Evolutionary conservation across 2,888 invertebrate species (phyloP).

Genomic region (Drosophila recens): DNA sequence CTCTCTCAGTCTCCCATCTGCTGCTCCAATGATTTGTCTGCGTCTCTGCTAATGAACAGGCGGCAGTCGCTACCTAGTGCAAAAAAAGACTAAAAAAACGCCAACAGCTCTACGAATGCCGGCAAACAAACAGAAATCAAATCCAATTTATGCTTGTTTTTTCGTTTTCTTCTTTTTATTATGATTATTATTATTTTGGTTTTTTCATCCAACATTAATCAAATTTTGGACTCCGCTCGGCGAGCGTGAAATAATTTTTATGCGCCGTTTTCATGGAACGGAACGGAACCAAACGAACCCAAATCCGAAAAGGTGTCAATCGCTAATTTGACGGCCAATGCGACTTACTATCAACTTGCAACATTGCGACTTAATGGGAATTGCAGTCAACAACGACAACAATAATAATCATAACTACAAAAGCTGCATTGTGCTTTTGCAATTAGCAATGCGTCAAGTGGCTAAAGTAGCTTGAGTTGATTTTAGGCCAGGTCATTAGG

Average conservation of each 20-base stretch:
- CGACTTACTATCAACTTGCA: constrained; percentile 1
- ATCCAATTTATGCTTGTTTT: constrained; percentile 66
- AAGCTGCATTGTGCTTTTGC: constrained; percentile 48
- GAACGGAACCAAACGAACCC: constrained; percentile 48
- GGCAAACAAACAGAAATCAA: constrained; percentile 77
- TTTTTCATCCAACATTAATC: constrained; percentile 67
- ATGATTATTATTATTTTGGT: constrained; percentile 13
- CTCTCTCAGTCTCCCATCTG: neutral
- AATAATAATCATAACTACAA: neutral
- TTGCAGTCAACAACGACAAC: constrained; percentile 33
- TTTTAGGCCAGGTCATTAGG: constrained; percentile 21
- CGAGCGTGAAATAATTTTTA: constrained; percentile 78
- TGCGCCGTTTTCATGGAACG: constrained; percentile 72
- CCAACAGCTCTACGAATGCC: constrained; percentile 49
- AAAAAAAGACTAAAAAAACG: constrained; percentile 49
- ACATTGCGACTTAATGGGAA: constrained; percentile 36
- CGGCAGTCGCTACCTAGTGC: constrained; percentile 63
- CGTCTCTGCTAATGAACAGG: constrained; percentile 63
- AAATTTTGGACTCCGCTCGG: constrained; percentile 58
- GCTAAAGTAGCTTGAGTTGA: constrained; percentile 13
- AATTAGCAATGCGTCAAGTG: constrained; percentile 43
- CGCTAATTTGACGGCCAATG: constrained; percentile 61
- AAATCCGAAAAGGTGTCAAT: constrained; percentile 70
- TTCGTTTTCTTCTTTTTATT: neutral
- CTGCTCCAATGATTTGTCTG: constrained; percentile 55